Percentiles rank a stretch among this genome's conserved stretches.
Evolutionary conservation across 1,140 invertebrate species (phyloP).

Genomic region (Plodia interpunctella): DNA sequence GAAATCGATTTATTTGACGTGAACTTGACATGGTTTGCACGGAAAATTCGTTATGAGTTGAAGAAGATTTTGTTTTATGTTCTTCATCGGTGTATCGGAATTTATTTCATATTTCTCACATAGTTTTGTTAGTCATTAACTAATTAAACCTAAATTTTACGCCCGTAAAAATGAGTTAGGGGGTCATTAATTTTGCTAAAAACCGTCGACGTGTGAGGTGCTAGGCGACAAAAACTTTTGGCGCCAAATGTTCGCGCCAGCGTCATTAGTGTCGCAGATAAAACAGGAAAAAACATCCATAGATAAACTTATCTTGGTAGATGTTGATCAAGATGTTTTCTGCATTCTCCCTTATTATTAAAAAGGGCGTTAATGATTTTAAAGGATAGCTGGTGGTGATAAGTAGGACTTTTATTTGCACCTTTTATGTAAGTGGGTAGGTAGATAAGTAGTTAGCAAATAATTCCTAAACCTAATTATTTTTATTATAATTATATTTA

Average conservation of each 20-base stretch:
- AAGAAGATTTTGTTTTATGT: too few relatives aligned
- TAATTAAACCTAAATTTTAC: neutral
- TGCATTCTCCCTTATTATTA: neutral
- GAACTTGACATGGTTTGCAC: too few relatives aligned
- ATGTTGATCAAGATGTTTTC: neutral
- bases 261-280: constrained; percentile 44
- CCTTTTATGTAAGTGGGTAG: neutral
- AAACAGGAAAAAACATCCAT: constrained; percentile 8
- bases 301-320: constrained; percentile 14
- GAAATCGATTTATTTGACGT: too few relatives aligned
- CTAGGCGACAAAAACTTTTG: constrained; percentile 29
- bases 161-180: too few relatives aligned
- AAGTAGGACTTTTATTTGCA: neutral
- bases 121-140: too few relatives aligned
- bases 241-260: constrained; percentile 42
- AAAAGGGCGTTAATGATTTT: neutral
- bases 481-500: too few relatives aligned
- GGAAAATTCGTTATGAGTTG: too few relatives aligned
- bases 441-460: too few relatives aligned
- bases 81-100: too few relatives aligned
- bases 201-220: constrained; percentile 51
- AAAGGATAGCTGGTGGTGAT: neutral
- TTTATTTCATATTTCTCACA: too few relatives aligned
- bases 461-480: too few relatives aligned
- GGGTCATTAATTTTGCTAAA: constrained; percentile 30